Evolutionary conservation across 30 jellyfish, hydroid and myxozoan genomes (phyloP).

Genomic region (Chrysaora quinquecirrha): DNA sequence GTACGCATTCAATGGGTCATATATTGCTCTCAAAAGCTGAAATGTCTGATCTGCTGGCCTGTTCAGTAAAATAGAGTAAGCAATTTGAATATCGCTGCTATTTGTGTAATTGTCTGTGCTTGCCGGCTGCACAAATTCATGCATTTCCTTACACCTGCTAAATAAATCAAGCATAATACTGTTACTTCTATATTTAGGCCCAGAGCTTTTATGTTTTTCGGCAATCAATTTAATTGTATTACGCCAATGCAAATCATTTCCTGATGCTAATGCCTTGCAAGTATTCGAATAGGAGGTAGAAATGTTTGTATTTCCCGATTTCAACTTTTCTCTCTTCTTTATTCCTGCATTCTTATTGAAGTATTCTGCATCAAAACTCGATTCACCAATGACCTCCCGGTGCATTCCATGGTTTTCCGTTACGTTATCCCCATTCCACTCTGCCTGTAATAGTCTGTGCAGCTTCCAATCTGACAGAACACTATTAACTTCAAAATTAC

Average conservation of each 20-base stretch:
- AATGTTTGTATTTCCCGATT: not conserved
- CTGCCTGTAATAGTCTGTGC: not conserved
- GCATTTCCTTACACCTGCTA: conserved; percentile 32
- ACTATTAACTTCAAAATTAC: not conserved
- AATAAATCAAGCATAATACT: conserved; percentile 1
- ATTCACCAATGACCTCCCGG: not conserved
- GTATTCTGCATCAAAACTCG: not conserved
- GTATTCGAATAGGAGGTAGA: not conserved
- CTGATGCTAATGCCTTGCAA: conserved; percentile 30
- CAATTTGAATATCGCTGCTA: conserved; percentile 52
- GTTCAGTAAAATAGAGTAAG: conserved; percentile 83
- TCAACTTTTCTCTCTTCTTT: not conserved
- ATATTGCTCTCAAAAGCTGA: conserved; percentile 77
- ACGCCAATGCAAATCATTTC: conserved; percentile 37
- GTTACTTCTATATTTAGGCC: conserved; percentile 6
- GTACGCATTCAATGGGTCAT: conserved; percentile 75
- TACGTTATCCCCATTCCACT: not conserved
- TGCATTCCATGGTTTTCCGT: not conserved
- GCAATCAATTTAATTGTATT: conserved; percentile 24
- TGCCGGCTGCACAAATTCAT: not conserved
- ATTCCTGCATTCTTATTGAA: not conserved
- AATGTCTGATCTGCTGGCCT: conserved; percentile 92
- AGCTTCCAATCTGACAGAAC: not conserved
- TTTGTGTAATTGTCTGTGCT: not conserved
- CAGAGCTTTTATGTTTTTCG: not conserved